A percentile compares a stretch with the other conserved stretches of the same genome.
phyloP scores from a whole-genome alignment of 23 tunicate species.

The Trididemnum miniatum region DNA sequence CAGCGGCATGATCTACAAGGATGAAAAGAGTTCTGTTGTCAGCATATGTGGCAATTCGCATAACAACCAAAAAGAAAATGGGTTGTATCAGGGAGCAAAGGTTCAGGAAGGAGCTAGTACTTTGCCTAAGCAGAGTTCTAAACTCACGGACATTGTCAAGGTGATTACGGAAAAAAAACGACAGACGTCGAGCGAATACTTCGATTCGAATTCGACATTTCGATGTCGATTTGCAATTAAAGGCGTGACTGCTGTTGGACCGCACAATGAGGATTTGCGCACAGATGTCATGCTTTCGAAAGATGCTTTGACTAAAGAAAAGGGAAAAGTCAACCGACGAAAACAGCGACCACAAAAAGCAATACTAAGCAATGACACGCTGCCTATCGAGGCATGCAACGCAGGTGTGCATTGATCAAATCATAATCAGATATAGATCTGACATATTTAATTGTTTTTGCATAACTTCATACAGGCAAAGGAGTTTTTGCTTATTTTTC shows the following conservation, averaged over 20 bases:
- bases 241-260: constrained; percentile 3
- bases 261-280: not conserved
- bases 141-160: constrained; percentile 25
- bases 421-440: too few species aligned
- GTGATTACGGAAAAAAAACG: constrained; percentile 33
- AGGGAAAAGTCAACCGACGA: constrained; percentile 7
- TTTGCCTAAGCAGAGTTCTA: not conserved
- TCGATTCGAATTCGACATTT: not conserved
- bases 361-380: not conserved
- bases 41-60: not conserved
- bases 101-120: not conserved
- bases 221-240: constrained; percentile 13
- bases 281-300: not conserved
- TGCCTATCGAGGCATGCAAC: not conserved
- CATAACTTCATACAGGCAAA: too few species aligned
- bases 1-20: not conserved
- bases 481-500: too few species aligned
- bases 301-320: not conserved
- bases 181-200: constrained; percentile 15
- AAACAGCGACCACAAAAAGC: constrained; percentile 29
- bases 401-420: not conserved
- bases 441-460: too few species aligned
- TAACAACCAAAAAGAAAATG: not conserved
- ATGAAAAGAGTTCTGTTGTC: not conserved
- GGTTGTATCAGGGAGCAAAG: not conserved